Conservation (phyloP, 2,797 vertebrate genomes). For the Staurois parvus region DNA sequence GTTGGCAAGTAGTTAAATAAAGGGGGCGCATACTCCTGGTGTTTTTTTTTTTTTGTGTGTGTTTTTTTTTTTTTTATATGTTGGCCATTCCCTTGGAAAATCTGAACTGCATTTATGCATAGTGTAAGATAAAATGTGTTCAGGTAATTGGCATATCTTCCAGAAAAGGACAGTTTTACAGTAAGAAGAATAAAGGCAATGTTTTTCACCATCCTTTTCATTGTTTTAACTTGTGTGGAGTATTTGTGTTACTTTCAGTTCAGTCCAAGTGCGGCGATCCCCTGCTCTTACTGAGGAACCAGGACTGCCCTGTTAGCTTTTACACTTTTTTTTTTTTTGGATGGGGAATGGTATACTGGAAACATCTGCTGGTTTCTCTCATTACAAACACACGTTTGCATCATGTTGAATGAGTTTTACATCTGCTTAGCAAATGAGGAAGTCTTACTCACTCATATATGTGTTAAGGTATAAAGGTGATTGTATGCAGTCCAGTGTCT, state of each 20-base stretch:
- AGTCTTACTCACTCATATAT: conserved; percentile 25
- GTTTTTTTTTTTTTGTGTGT: too few species aligned
- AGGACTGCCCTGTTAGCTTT: neutral
- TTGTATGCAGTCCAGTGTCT: neutral
- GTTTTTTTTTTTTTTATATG: too few species aligned
- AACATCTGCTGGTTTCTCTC: neutral
- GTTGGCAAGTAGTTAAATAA: too few species aligned
- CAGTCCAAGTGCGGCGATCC: conserved; percentile 12
- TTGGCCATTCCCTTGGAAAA: too few species aligned
- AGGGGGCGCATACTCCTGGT: too few species aligned
- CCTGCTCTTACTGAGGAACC: neutral
- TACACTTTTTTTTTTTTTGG: neutral
- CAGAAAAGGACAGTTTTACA: neutral
- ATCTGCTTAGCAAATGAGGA: neutral
- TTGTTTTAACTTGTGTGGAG: neutral
- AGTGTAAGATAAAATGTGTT: too few species aligned
- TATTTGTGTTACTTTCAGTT: conserved; percentile 13
- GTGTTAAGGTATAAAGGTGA: too few species aligned
- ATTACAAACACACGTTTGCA: neutral
- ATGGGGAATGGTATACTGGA: neutral
- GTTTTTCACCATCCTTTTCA: neutral
- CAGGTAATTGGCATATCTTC: too few species aligned
- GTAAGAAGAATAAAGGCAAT: neutral
- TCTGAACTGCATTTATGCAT: too few species aligned
- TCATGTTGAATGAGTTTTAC: neutral